phyloP scores from a whole-genome alignment of 2,797 vertebrate genomes.

The Microctenopoma steveboyesi region DNA sequence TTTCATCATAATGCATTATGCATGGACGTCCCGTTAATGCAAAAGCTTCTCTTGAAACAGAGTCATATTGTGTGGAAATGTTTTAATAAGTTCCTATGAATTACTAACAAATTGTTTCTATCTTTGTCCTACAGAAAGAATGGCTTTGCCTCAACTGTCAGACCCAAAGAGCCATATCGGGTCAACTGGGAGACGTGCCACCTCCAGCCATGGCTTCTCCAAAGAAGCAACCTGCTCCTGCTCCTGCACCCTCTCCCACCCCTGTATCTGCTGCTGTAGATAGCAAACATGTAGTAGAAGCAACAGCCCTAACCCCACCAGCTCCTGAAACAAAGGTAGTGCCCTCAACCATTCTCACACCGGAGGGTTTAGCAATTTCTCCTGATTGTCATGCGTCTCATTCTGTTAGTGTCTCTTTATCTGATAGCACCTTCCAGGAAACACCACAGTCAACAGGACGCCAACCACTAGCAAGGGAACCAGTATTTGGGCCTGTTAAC shows the following conservation, averaged over 20 bases:
- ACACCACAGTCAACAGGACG: slow-evolving; percentile 50
- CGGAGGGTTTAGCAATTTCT: slow-evolving; percentile 29
- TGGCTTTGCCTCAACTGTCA: slow-evolving; percentile 99
- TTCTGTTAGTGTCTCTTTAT: slow-evolving; percentile 13
- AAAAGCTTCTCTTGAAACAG: slow-evolving; percentile 67
- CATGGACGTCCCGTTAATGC: slow-evolving; percentile 65
- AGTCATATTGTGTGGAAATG: slow-evolving; percentile 3
- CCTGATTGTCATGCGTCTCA: slow-evolving; percentile 36
- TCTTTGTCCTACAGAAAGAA: slow-evolving; percentile 89
- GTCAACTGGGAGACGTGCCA: slow-evolving; percentile 88
- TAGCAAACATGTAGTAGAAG: slow-evolving; percentile 78
- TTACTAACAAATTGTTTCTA: slow-evolving; percentile 9
- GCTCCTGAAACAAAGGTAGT: slow-evolving; percentile 72
- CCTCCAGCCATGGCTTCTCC: slow-evolving; percentile 71
- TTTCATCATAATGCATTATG: slow-evolving; percentile 76
- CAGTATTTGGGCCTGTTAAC: slow-evolving; percentile 27
- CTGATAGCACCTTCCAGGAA: slow-evolving; percentile 50
- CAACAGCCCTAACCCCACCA: slow-evolving; percentile 63
- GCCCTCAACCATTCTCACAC: slow-evolving; percentile 41
- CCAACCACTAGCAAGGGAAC: slow-evolving; percentile 28
- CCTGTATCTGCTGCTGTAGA: slow-evolving; percentile 71
- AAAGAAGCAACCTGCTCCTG: slow-evolving; percentile 76
- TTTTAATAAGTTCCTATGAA: neutral
- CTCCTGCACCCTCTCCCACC: slow-evolving; percentile 58
- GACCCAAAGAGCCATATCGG: slow-evolving; percentile 92